Percentiles rank a stretch among this genome's conserved stretches.
Conservation (phyloP, 1,140 invertebrate species). For the Anastatus disparis region DNA sequence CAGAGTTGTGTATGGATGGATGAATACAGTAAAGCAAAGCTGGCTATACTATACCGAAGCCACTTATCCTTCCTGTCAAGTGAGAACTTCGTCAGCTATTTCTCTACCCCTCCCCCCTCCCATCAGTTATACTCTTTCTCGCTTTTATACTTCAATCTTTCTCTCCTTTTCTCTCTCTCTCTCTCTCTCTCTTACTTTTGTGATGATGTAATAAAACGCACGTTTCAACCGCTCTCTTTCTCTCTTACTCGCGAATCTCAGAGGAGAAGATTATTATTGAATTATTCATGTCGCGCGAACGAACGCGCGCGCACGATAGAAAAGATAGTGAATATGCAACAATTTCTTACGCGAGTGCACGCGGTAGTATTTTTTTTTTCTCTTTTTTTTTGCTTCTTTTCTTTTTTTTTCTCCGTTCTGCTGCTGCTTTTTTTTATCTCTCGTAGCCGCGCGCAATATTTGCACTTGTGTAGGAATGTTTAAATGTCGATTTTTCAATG, state of each 20-base stretch:
- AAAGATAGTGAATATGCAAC: conserved; percentile 33
- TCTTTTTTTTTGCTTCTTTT: too few relatives aligned
- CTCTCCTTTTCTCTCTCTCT: too few relatives aligned
- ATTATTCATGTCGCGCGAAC: conserved; percentile 35
- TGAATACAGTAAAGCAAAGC: not conserved
- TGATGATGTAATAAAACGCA: conserved; percentile 38
- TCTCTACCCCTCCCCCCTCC: conserved; percentile 23
- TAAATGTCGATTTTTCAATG: conserved; percentile 10
- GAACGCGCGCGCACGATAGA: not conserved
- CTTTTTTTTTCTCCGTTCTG: too few relatives aligned
- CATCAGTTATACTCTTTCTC: not conserved
- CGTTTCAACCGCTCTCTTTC: conserved; percentile 27
- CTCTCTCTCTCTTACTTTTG: conserved; percentile 23
- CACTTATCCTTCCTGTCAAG: conserved; percentile 36
- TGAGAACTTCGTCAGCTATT: conserved; percentile 40
- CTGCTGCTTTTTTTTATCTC: too few relatives aligned
- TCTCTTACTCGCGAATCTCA: conserved; percentile 30
- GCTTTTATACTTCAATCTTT: too few relatives aligned
- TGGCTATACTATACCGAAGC: not conserved
- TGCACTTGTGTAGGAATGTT: not conserved
- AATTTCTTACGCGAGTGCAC: conserved; percentile 20
- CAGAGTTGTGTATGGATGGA: conserved; percentile 10
- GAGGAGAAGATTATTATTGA: conserved; percentile 35
- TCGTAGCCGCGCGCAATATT: too few relatives aligned
- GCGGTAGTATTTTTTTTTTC: not conserved